Conservation (phyloP, 2,113 vertebrate species). For the Megaceryle maxima region DNA sequence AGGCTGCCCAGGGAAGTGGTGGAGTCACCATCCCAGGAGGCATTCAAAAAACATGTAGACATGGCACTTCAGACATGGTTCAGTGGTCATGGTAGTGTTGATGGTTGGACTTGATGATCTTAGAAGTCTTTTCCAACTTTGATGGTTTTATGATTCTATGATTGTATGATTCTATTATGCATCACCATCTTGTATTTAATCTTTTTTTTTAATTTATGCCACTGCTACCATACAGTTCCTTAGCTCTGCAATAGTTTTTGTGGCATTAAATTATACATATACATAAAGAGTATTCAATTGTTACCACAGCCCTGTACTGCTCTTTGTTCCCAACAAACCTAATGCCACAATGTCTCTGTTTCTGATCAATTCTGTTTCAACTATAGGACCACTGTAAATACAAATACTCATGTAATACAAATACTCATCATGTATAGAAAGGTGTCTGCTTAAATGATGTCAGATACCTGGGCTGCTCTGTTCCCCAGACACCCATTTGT, state of each 20-base stretch:
- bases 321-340: background rate
- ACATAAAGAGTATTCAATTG: rapidly evolving
- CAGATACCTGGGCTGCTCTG: background rate
- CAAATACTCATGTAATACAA: background rate
- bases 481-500: background rate
- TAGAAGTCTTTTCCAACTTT: too few relatives aligned
- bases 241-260: background rate
- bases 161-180: background rate
- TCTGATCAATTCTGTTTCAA: background rate
- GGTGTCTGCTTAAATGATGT: background rate
- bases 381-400: background rate
- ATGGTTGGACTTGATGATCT: too few relatives aligned
- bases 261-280: background rate
- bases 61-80: too few relatives aligned
- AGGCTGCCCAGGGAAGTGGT: too few relatives aligned
- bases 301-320: background rate
- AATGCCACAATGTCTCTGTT: background rate
- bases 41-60: too few relatives aligned
- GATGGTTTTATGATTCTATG: too few relatives aligned
- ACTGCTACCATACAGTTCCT: background rate
- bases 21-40: too few relatives aligned
- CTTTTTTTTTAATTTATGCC: background rate
- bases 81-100: too few relatives aligned
- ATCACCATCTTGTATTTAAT: background rate
- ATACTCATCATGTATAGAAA: background rate